A percentile compares a stretch with the other conserved stretches of the same genome.
Evolutionary conservation across 2,888 invertebrate species (phyloP).

Genomic region (Smittia aterrima): DNA sequence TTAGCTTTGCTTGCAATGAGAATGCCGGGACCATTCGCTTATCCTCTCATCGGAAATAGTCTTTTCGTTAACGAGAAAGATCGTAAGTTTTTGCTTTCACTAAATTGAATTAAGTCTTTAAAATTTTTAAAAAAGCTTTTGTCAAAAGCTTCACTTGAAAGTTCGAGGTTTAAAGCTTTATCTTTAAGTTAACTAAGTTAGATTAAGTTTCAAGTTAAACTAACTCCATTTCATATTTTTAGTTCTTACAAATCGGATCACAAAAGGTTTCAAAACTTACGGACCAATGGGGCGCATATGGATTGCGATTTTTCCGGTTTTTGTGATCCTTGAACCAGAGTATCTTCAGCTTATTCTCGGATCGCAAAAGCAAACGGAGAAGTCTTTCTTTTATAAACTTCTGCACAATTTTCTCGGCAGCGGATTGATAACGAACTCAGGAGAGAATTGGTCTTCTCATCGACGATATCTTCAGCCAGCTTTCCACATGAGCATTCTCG

Average conservation of each 20-base stretch:
- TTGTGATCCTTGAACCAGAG: conserved; percentile 58
- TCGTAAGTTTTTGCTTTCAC: conserved; percentile 52
- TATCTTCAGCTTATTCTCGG: conserved; percentile 58
- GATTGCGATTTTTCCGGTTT: conserved; percentile 58
- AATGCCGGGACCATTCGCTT: conserved; percentile 56
- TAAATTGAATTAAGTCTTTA: too few species aligned
- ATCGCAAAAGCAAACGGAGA: conserved; percentile 57
- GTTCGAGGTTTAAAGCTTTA: too few species aligned
- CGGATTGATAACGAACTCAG: conserved; percentile 60
- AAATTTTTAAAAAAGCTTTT: too few species aligned
- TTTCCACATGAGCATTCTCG: conserved; percentile 58
- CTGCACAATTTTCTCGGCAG: conserved; percentile 62
- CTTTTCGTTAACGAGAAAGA: conserved; percentile 53
- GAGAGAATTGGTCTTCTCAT: conserved; percentile 58
- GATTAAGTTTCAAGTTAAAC: neutral
- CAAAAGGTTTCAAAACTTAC: conserved; percentile 52
- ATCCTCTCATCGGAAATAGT: conserved; percentile 59
- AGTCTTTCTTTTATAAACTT: conserved; percentile 58
- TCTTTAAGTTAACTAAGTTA: too few species aligned
- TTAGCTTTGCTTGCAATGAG: conserved; percentile 55
- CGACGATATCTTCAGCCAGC: conserved; percentile 59
- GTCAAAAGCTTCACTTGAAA: neutral
- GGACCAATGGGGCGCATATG: conserved; percentile 58
- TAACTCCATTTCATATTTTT: conserved; percentile 30
- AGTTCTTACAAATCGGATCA: conserved; percentile 51